Percentiles rank a stretch among this genome's conserved stretches.
phyloP scores from a whole-genome alignment of 1,140 invertebrate genomes.

The Battus philenor region DNA sequence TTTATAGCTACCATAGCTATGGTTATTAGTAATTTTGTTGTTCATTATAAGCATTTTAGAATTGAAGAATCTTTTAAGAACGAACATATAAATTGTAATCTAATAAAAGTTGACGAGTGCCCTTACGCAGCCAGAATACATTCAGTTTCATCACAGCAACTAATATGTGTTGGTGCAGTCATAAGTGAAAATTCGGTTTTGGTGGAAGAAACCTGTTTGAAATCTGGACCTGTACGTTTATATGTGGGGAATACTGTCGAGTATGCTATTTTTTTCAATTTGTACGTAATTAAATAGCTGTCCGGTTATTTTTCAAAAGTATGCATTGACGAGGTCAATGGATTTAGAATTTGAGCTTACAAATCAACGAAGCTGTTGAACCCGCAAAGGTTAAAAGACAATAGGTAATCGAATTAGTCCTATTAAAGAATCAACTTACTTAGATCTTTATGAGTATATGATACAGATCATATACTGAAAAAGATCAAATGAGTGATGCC shows the following conservation, averaged over 20 bases:
- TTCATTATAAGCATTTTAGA: conserved; percentile 40
- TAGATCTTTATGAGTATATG: too few relatives aligned
- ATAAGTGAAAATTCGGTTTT: conserved; percentile 38
- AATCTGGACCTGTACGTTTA: conserved; percentile 40
- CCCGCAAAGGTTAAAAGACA: too few relatives aligned
- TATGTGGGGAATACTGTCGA: conserved; percentile 42
- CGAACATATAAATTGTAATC: conserved; percentile 41
- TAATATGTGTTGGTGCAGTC: conserved; percentile 55
- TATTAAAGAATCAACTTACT: too few relatives aligned
- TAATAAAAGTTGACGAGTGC: conserved; percentile 45
- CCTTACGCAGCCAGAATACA: conserved; percentile 52
- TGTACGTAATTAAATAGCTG: too few relatives aligned
- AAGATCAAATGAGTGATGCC: too few relatives aligned
- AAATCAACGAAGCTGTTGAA: too few relatives aligned
- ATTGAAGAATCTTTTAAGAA: conserved; percentile 12
- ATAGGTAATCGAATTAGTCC: too few relatives aligned
- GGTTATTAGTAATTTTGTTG: conserved; percentile 43
- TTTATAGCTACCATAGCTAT: conserved; percentile 39
- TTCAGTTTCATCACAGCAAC: conserved; percentile 37
- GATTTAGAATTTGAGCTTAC: too few relatives aligned
- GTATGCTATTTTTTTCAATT: conserved; percentile 28
- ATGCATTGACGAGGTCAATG: too few relatives aligned
- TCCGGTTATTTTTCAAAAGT: too few relatives aligned
- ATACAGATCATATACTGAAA: too few relatives aligned
- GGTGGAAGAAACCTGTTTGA: conserved; percentile 46